Base-by-base conservation (phyloP, 2,113 vertebrate genomes). In the Zapus hudsonius region DNA sequence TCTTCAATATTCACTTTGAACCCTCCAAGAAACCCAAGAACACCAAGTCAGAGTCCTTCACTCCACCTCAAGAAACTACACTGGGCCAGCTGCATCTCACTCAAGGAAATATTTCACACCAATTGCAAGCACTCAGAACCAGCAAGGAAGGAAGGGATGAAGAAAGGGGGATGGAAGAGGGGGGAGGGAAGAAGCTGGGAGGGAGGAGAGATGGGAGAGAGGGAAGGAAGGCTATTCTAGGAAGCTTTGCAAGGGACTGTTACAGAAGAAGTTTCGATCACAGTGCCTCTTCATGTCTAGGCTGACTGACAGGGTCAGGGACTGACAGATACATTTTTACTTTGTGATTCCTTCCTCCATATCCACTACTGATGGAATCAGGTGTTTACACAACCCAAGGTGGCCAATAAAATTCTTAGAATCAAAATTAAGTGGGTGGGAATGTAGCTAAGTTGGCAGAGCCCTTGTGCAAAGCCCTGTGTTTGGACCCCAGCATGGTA, bases 1-100 rank as follows among this genome's bases (percentile, higher is more conserved):
- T 67, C 22, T 91, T 93, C 80, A 85, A 89, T 40, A 38, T 38
- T 61, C 36, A 84, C 25, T 89, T 93, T 85, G n/a, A 69, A 84
- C 67, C 33, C n/a, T 73, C 22, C 27, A 75, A 86, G 38, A 92
- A 93, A 57, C 59, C 59, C 59, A 61, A 82, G 16, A 66, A 87
- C 11, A 69, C 13, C 55, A 61, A 31, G 66, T 36, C 12, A 66
- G 92, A 73, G 64, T 15, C 66, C n/a, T 61, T 69, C 96, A 73
- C 11, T 89, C 90, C 23, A 87, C 36, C 11, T 27, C 63, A 33
- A 15, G 92, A 5, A 17, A 80, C 1, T 23, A 19, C 70, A 3
- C 0, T 10, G 44, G 16, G 81, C 20, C 70, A 67, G 25, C 20
- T 95, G 92, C 40, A 67, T 84, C 38, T 96, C 70, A 40, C 63